These are phyloP conservation scores for Hipparchia sbordonii DNA, from an alignment of 2,888 invertebrate species.

Conservation along the genomic window DNA sequence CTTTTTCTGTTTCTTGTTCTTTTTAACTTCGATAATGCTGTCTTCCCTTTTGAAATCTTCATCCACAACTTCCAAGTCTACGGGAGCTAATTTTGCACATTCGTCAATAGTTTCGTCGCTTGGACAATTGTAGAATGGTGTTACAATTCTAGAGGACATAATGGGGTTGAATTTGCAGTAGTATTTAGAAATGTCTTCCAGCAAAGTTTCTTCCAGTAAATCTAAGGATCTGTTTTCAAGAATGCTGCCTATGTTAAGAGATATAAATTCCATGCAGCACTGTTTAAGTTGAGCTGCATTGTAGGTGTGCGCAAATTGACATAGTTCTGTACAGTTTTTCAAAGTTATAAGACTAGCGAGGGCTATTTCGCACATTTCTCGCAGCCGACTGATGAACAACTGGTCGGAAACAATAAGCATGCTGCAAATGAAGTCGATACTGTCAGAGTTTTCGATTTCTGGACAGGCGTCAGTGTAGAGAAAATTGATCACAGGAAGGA, in stretches of 20 bases:
- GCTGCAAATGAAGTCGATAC: slow-evolving; percentile 88
- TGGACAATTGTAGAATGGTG: slow-evolving; percentile 85
- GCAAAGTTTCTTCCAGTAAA: slow-evolving; percentile 81
- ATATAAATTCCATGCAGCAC: slow-evolving; percentile 90
- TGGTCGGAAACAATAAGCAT: slow-evolving; percentile 91
- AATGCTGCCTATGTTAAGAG: slow-evolving; percentile 87
- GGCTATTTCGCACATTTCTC: slow-evolving; percentile 87
- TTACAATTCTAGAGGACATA: slow-evolving; percentile 85
- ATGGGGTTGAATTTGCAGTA: slow-evolving; percentile 85
- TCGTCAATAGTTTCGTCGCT: slow-evolving; percentile 81
- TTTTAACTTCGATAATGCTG: slow-evolving; percentile 61
- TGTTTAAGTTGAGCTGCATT: slow-evolving; percentile 88
- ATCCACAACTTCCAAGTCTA: slow-evolving; percentile 74
- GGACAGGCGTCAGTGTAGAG: slow-evolving; percentile 88
- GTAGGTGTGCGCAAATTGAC: slow-evolving; percentile 89
- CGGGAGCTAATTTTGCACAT: slow-evolving; percentile 64
- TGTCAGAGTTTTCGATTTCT: slow-evolving; percentile 82
- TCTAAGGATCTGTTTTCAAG: slow-evolving; percentile 87
- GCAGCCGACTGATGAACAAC: slow-evolving; percentile 87
- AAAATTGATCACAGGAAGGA: slow-evolving; percentile 88
- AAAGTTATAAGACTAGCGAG: slow-evolving; percentile 86
- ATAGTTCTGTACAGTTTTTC: slow-evolving; percentile 89
- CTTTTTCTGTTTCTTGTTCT: slow-evolving; percentile 70
- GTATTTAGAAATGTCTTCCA: slow-evolving; percentile 86
- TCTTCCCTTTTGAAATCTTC: slow-evolving; percentile 79